phyloP scores from a whole-genome alignment of 2,113 vertebrate species.

The Phylloscopus whistleri region DNA sequence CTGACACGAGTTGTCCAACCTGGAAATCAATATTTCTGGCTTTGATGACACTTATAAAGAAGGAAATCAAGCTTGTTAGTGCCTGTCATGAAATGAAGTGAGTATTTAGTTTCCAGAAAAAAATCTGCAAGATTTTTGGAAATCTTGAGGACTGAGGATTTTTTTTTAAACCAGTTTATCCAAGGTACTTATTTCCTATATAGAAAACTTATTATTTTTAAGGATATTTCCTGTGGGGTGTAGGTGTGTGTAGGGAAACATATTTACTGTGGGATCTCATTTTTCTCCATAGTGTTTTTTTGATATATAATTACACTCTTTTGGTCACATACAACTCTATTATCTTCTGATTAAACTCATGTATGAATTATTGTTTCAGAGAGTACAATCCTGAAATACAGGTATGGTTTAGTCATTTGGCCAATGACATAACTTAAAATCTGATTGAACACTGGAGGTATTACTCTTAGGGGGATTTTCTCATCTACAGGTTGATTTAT shows the following conservation, averaged over 20 bases:
- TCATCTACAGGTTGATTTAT: background rate
- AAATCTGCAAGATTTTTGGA: background rate
- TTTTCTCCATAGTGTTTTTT: background rate
- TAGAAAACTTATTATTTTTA: background rate
- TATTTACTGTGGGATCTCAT: background rate
- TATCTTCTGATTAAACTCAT: background rate
- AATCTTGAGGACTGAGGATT: background rate
- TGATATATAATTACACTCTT: background rate
- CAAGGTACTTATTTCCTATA: background rate
- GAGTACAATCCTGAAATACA: background rate
- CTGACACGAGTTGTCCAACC: background rate
- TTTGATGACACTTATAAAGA: background rate
- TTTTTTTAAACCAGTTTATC: background rate
- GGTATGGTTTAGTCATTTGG: background rate
- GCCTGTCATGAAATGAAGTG: background rate
- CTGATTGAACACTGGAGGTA: background rate
- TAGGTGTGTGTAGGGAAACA: background rate
- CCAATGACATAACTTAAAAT: background rate
- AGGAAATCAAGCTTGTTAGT: background rate
- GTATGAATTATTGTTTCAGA: background rate
- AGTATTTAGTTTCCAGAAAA: constrained; percentile 10
- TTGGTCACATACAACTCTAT: background rate
- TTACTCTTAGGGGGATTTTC: background rate
- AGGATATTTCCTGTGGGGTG: background rate
- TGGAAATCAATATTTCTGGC: background rate